Conservation (phyloP, 2,888 invertebrate genomes). For the Cephonodes hylas region DNA sequence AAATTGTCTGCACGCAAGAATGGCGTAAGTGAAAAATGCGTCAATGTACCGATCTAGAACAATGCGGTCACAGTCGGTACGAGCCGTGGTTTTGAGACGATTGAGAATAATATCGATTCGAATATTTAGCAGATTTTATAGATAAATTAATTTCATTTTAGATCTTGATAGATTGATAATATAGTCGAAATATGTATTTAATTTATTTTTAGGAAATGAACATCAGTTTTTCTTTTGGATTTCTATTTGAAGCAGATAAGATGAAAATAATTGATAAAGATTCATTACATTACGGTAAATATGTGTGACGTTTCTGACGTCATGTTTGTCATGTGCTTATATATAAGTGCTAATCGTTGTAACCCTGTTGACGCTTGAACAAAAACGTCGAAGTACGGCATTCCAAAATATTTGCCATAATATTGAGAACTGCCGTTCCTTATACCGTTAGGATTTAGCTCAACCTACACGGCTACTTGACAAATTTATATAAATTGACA, state of each 20-base stretch:
- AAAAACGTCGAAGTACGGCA: not conserved
- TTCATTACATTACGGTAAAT: not conserved
- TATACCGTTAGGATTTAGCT: slow-evolving; percentile 24
- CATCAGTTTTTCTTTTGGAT: no score
- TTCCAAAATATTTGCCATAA: not conserved
- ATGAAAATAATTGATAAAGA: no score
- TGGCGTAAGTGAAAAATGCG: not conserved
- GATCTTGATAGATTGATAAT: no score
- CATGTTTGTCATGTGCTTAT: not conserved
- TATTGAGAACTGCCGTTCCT: slow-evolving; percentile 6
- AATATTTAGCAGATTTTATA: no score
- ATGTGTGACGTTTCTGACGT: not conserved
- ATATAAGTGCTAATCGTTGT: not conserved
- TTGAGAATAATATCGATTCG: no score
- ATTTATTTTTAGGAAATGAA: no score
- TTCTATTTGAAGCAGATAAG: no score
- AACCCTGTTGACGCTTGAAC: not conserved
- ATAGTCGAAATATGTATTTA: no score
- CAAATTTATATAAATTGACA: slow-evolving; percentile 28
- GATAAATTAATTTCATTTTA: no score
- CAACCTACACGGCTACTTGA: slow-evolving; percentile 22
- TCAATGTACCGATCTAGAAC: not conserved
- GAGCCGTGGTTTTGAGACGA: no score
- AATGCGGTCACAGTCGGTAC: not conserved
- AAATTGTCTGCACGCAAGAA: not conserved